Evolutionary conservation across 53 echinoderm and acorn worm genomes (phyloP), one percentile per base, ranked within the genome.

Genomic region (Patiria pectinifera): DNA sequence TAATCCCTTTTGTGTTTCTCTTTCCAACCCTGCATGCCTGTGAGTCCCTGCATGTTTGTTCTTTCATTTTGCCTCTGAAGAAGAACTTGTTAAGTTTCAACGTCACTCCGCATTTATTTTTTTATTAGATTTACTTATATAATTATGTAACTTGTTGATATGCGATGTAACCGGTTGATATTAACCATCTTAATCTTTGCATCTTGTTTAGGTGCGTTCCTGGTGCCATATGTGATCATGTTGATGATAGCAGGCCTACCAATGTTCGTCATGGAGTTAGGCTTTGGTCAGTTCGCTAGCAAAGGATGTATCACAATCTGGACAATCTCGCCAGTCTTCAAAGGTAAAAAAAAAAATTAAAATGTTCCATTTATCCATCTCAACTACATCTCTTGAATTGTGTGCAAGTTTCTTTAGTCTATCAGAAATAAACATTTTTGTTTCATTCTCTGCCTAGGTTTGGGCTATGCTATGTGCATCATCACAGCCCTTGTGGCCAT

Each of bases 401-500:
- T 3, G 25, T 66, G 66, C 35, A 35, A 35, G 35, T 35, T 35
- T 35, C 35, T 35, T 35, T 35, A 35, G 0, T 35, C 35, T 35
- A 35, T 35, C 35, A 35, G 35, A 35, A 35, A 35, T 35, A 35
- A 35, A 35, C 35, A 35, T 35, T 35, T 35, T 35, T 35, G 35
- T 35, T 35, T 35, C 35, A 35, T 35, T 35, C 8, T 8, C 8
- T 53, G 53, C 53, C 8, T 53, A 96, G 96, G 96, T 81, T 91
- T 96, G 75, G 96, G 96, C 2, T 94, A 89, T 24, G 91, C 92
- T 19, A 96, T 96, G 96, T 92, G 93, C 76, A 91, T 93, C 71
- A 89, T 96, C 74, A 95, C 95, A 15, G 95, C 86, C 11, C 85
- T 96, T 79, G 96, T 96, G 19, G 93, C 93, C 43, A 86, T 95